A percentile compares a stretch with the other conserved stretches of the same genome.
These are phyloP conservation scores for Acomys russatus DNA, from an alignment of 2,797 vertebrate genomes.

Conservation along the genomic window DNA sequence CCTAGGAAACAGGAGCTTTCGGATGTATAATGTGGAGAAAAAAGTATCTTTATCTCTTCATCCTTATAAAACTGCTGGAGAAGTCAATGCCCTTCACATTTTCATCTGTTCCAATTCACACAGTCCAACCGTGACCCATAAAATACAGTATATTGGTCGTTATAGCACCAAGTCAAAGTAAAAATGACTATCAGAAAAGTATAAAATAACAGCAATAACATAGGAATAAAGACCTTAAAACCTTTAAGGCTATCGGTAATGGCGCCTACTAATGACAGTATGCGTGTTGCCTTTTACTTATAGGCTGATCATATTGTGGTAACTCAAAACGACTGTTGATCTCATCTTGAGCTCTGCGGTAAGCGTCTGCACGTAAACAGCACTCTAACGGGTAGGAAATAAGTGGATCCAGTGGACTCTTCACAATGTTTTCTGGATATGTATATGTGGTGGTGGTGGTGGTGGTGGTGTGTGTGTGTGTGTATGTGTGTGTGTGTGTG, in stretches of 20 bases:
- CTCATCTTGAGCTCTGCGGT: background rate
- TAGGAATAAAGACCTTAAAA: background rate
- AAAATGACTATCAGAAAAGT: conserved; percentile 40
- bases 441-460: background rate
- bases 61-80: background rate
- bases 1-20: background rate
- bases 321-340: background rate
- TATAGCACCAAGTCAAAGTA: conserved; percentile 20
- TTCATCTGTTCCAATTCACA: conserved; percentile 3
- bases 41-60: background rate
- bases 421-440: background rate
- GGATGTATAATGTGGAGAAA: background rate
- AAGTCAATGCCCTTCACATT: background rate
- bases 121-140: background rate
- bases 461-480: background rate
- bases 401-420: background rate
- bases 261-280: background rate
- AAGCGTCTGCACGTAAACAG: background rate
- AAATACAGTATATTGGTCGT: background rate
- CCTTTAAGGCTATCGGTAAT: no score
- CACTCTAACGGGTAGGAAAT: background rate
- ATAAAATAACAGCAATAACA: background rate
- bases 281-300: conserved; percentile 52
- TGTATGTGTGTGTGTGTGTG: background rate
- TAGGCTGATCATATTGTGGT: background rate